Conservation (phyloP, 2,888 invertebrate species). For the Thecocarcelia acutangulata region DNA sequence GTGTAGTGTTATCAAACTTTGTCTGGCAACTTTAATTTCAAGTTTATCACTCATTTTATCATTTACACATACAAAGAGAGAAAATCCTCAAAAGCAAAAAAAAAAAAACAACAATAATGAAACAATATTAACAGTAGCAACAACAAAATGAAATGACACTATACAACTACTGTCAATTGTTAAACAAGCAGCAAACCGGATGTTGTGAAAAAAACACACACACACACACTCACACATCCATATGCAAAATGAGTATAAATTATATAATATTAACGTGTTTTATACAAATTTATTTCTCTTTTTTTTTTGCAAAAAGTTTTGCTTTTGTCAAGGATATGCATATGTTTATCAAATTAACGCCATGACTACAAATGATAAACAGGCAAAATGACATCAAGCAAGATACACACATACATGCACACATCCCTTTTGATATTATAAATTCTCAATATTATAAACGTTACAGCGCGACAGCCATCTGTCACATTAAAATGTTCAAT, state of each 20-base stretch:
- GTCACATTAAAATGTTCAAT: slow-evolving; percentile 56
- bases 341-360: slow-evolving; percentile 66
- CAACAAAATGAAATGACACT: slow-evolving; percentile 33
- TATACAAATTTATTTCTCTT: not conserved
- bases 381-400: slow-evolving; percentile 24
- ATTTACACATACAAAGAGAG: slow-evolving; percentile 10
- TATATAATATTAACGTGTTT: slow-evolving; percentile 9
- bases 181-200: slow-evolving; percentile 57
- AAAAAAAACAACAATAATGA: slow-evolving; percentile 1
- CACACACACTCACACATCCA: too few species aligned
- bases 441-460: slow-evolving; percentile 26
- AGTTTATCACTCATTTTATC: slow-evolving; percentile 30
- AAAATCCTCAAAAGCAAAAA: not conserved
- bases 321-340: slow-evolving; percentile 56
- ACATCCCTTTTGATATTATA: slow-evolving; percentile 4
- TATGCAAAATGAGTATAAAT: not conserved
- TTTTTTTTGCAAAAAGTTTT: slow-evolving; percentile 8
- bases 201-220: slow-evolving; percentile 1
- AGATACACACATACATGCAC: slow-evolving; percentile 17
- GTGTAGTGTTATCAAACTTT: not conserved
- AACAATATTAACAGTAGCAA: slow-evolving; percentile 2
- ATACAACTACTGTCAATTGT: slow-evolving; percentile 56
- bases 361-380: slow-evolving; percentile 56
- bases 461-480: slow-evolving; percentile 56
- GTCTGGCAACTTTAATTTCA: slow-evolving; percentile 20